These are phyloP conservation scores for Lycorma delicatula DNA, from an alignment of 1,140 invertebrate genomes.

Conservation along the genomic window DNA sequence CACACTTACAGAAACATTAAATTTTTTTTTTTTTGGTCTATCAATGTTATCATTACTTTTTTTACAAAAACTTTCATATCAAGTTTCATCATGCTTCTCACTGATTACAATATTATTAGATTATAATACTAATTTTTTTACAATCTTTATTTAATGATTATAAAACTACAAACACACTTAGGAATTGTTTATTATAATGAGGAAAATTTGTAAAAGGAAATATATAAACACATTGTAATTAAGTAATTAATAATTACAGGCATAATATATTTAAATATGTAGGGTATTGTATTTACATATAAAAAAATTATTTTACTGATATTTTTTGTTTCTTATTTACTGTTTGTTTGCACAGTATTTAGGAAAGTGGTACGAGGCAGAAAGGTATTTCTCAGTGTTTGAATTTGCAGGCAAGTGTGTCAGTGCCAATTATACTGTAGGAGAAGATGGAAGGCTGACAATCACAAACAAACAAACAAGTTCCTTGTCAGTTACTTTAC, in stretches of 20 bases:
- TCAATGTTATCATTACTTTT: too few relatives aligned
- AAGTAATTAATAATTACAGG: slow-evolving; percentile 7
- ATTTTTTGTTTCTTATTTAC: neutral
- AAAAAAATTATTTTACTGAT: slow-evolving; percentile 2
- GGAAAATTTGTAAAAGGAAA: too few relatives aligned
- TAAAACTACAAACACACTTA: too few relatives aligned
- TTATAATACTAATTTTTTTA: too few relatives aligned
- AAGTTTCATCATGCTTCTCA: too few relatives aligned
- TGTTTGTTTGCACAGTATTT: slow-evolving; percentile 51
- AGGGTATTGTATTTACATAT: neutral
- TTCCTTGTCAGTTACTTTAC: slow-evolving; percentile 45
- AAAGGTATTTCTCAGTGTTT: slow-evolving; percentile 65
- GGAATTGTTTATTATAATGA: too few relatives aligned
- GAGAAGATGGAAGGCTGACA: slow-evolving; percentile 47
- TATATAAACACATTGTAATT: too few relatives aligned
- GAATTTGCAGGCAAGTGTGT: slow-evolving; percentile 67
- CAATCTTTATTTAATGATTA: too few relatives aligned
- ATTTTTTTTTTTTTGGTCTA: too few relatives aligned
- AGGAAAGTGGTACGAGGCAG: slow-evolving; percentile 69
- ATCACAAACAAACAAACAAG: slow-evolving; percentile 55
- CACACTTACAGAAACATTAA: too few relatives aligned
- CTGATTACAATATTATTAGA: too few relatives aligned
- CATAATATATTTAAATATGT: neutral
- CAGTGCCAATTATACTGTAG: slow-evolving; percentile 51
- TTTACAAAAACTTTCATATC: too few relatives aligned